These are phyloP conservation scores for Achlya flavicornis DNA, from an alignment of 2,888 invertebrate species.

Conservation along the genomic window DNA sequence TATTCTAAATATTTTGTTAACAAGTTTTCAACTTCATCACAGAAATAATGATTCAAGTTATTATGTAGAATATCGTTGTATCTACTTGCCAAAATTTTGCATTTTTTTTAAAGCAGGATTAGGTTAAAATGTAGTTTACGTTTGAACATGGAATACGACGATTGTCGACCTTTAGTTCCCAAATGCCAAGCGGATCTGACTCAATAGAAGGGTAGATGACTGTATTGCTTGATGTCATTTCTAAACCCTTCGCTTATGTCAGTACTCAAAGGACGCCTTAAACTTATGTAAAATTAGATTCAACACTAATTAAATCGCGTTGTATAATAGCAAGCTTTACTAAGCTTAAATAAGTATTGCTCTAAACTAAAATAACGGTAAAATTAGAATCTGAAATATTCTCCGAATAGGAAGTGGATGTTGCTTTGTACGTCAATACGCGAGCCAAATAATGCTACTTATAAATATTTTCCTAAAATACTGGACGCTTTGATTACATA, in stretches of 20 bases:
- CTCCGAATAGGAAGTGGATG: constrained; percentile 42
- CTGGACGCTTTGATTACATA: constrained; percentile 35
- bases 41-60: neutral
- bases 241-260: neutral
- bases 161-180: neutral
- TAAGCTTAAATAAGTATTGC: constrained; percentile 9
- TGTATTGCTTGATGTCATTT: neutral
- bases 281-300: neutral
- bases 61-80: neutral
- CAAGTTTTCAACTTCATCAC: neutral
- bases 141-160: neutral
- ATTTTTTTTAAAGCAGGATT: no score
- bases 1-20: neutral
- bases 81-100: no score
- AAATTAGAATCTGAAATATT: constrained; percentile 25
- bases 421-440: constrained; percentile 46
- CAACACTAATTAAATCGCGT: neutral
- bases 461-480: constrained; percentile 35
- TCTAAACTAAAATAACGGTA: constrained; percentile 1
- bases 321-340: constrained; percentile 9
- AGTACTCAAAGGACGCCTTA: neutral
- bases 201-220: neutral
- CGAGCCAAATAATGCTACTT: constrained; percentile 36
- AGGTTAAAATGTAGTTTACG: neutral
- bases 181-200: neutral